A percentile compares a stretch with the other conserved stretches of the same genome.
Conservation (phyloP, 2,888 invertebrate species). For the Lasioglossum villosulum region DNA sequence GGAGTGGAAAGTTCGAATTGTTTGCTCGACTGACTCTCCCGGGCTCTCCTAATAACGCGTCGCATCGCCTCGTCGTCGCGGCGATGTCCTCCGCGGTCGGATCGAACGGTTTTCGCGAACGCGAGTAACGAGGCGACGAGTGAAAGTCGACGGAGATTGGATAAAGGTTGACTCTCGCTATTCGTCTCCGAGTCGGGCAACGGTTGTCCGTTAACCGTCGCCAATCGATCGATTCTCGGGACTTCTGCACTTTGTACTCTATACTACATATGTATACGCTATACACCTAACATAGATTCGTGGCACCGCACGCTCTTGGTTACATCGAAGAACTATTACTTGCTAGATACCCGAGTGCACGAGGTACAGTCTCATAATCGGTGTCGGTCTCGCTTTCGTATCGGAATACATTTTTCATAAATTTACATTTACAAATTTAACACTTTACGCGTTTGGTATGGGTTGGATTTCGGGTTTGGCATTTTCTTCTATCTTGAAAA, state of each 20-base stretch:
- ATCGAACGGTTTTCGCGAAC: slow-evolving; percentile 20
- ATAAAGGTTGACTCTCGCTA: slow-evolving; percentile 7
- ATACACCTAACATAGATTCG: neutral
- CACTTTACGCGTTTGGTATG: no score
- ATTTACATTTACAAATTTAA: no score
- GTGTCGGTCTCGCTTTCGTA: no score
- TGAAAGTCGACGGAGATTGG: slow-evolving; percentile 3
- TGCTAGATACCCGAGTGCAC: no score
- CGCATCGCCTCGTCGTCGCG: neutral
- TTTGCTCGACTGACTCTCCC: slow-evolving; percentile 16
- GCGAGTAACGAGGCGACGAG: slow-evolving; percentile 19
- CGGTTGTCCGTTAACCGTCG: slow-evolving; percentile 16
- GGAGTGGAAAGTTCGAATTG: slow-evolving; percentile 37
- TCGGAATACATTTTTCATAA: no score
- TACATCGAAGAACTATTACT: neutral
- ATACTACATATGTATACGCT: no score
- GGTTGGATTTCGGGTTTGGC: no score
- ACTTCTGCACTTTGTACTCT: neutral
- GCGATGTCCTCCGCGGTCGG: neutral
- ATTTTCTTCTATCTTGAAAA: no score
- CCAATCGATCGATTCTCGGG: neutral
- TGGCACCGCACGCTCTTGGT: neutral
- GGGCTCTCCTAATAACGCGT: slow-evolving; percentile 28
- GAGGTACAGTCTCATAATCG: no score
- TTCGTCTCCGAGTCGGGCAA: slow-evolving; percentile 1